Base-by-base conservation (phyloP, 2,888 invertebrate genomes). In the Meiosimyza platycephala region DNA sequence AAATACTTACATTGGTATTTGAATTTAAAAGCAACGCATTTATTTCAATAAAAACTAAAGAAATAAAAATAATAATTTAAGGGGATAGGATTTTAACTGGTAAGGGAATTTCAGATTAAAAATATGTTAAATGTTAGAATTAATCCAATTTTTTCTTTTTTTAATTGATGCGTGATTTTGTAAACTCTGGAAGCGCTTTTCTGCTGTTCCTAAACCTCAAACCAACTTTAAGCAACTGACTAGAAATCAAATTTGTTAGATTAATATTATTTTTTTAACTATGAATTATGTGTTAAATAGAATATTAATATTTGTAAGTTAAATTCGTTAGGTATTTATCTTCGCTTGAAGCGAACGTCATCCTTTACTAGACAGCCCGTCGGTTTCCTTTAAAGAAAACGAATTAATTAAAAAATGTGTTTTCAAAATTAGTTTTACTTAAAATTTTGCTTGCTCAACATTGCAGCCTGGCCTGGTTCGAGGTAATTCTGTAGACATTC, bases 331-430 rank as follows among this genome's bases (percentile, higher is more conserved):
- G 22, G 50, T 51, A 50, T 63, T 22, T 54, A 55, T 33, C 62
- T 69, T 62, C 60, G 55, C 67, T 57, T 22, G 28, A 54, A 48
- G 66, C 57, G 72, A 67, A 72, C 54, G 69, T 65, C 71, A 68
- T 62, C 71, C 73, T 63, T 57, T 68, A 59, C 40, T 54, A 65
- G 63, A 67, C 55, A 47, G 64, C 59, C 66, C 51, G 63, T 76
- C 81, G 80, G 77, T 82, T 80, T 79, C 83, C 83, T 82, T 83
- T 81, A 84, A 83, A 83, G 81, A 82, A 82, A 83, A 81, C 81
- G 80, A 81, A 75, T 70, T 73, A 65, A 72, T 75, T 75, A 75
- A 69, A 69, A 75, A 75, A 54, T 63, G 63, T 64, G 55, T 66
- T 72, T 72, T 62, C 72, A 72, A 54, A 57, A 62, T 54, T 59